These are phyloP conservation scores for Amblyteles armatorius DNA, from an alignment of 2,888 invertebrate species.

Conservation along the genomic window DNA sequence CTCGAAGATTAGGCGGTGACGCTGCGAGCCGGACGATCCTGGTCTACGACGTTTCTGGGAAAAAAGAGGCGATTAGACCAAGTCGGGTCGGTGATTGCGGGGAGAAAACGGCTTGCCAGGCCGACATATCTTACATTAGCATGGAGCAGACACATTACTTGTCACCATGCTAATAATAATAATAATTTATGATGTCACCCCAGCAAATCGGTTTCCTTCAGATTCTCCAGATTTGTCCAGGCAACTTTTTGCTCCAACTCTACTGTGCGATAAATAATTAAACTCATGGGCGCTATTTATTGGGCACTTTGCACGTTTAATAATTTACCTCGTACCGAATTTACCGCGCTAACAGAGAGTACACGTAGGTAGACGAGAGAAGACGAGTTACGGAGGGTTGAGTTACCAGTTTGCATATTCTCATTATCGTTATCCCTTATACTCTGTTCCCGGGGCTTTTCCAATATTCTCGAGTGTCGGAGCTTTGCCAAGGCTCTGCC, in stretches of 20 bases:
- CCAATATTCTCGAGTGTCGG: constrained; percentile 66
- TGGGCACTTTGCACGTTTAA: constrained; percentile 33
- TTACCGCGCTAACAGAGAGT: constrained; percentile 49
- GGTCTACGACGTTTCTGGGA: constrained; percentile 18
- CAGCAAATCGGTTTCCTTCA: too few relatives aligned
- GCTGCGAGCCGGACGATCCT: constrained; percentile 10
- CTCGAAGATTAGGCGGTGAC: constrained; percentile 39
- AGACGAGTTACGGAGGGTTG: constrained; percentile 47
- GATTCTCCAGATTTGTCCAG: too few relatives aligned
- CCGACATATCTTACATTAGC: too few relatives aligned
- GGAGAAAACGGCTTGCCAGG: not conserved
- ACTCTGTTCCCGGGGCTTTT: constrained; percentile 62
- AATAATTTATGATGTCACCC: too few relatives aligned
- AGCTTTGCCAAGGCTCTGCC: constrained; percentile 52
- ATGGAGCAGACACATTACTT: too few relatives aligned
- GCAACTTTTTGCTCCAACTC: not conserved
- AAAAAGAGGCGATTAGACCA: constrained; percentile 21
- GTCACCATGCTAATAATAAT: too few relatives aligned
- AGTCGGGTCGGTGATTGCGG: not conserved
- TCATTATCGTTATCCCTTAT: constrained; percentile 66
- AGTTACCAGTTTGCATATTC: constrained; percentile 65
- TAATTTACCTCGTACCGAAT: constrained; percentile 47
- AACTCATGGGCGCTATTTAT: constrained; percentile 49
- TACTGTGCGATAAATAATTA: constrained; percentile 18
- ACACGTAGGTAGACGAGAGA: constrained; percentile 35